Conservation (phyloP, 2,797 vertebrate genomes). For the Sarcoramphus papa region DNA sequence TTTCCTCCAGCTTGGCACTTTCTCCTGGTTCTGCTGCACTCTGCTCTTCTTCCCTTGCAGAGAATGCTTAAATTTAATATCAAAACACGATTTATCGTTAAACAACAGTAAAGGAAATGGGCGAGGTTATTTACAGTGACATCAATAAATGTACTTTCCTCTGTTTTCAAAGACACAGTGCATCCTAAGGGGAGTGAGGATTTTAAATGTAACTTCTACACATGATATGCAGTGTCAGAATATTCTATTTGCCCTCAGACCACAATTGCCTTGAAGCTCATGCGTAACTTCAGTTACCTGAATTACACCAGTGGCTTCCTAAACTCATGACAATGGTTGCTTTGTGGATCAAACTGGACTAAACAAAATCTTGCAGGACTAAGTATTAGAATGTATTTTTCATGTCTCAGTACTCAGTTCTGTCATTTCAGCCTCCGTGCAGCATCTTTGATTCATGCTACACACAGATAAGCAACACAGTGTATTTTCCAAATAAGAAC, state of each 20-base stretch:
- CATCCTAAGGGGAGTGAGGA: not conserved
- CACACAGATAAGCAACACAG: fast-evolving
- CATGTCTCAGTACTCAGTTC: not conserved
- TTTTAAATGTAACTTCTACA: not conserved
- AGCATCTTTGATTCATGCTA: not conserved
- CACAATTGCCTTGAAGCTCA: not conserved
- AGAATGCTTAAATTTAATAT: not conserved
- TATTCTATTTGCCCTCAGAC: not conserved
- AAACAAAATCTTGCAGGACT: not conserved
- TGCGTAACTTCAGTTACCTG: not conserved
- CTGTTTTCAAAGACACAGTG: not conserved
- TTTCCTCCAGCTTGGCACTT: not conserved
- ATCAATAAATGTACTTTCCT: not conserved
- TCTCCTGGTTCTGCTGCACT: not conserved
- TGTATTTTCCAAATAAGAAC: not conserved
- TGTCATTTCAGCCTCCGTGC: not conserved
- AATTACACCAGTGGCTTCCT: not conserved
- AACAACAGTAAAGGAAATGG: not conserved
- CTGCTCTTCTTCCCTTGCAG: not conserved
- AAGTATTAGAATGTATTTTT: not conserved
- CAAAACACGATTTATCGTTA: not conserved
- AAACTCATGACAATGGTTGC: not conserved
- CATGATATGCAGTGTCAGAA: not conserved
- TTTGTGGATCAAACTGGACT: not conserved
- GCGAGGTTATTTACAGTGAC: not conserved